These are phyloP conservation scores for Agrotis segetum DNA, from an alignment of 2,888 invertebrate species.

Conservation along the genomic window DNA sequence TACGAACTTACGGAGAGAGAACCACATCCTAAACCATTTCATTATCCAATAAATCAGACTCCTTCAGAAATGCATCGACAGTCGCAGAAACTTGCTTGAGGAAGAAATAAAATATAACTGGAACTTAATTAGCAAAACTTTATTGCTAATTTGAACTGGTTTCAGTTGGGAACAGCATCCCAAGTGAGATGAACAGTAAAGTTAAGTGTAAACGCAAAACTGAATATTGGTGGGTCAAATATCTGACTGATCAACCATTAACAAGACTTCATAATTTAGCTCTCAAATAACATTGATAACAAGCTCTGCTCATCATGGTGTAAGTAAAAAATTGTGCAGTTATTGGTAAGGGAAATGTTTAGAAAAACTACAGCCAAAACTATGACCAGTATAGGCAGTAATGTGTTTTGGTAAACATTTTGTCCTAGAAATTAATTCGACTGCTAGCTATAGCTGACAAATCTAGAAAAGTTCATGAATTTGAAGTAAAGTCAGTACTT, in stretches of 20 bases:
- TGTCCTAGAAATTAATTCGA: too few species aligned
- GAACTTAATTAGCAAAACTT: constrained; percentile 18
- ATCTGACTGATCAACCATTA: neutral
- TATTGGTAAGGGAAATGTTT: neutral
- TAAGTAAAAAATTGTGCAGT: neutral
- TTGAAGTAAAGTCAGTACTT: too few species aligned
- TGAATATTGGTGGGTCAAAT: neutral
- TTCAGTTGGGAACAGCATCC: neutral
- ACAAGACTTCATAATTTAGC: neutral
- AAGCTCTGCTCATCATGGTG: too few species aligned
- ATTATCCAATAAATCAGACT: constrained; percentile 29
- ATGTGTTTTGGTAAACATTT: too few species aligned
- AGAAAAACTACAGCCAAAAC: neutral
- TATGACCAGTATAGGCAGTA: too few species aligned
- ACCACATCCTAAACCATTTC: neutral
- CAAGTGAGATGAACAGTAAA: neutral
- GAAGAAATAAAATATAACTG: constrained; percentile 2
- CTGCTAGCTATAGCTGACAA: too few species aligned
- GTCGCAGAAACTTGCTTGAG: constrained; percentile 3
- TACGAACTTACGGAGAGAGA: neutral
- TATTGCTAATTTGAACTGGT: constrained; percentile 10
- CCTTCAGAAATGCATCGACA: constrained; percentile 5
- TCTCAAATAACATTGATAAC: neutral
- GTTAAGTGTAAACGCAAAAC: neutral
- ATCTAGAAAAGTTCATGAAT: too few species aligned